Evolutionary conservation across 2,113 vertebrate genomes (phyloP).

Genomic region (Bubo blakistoni): DNA sequence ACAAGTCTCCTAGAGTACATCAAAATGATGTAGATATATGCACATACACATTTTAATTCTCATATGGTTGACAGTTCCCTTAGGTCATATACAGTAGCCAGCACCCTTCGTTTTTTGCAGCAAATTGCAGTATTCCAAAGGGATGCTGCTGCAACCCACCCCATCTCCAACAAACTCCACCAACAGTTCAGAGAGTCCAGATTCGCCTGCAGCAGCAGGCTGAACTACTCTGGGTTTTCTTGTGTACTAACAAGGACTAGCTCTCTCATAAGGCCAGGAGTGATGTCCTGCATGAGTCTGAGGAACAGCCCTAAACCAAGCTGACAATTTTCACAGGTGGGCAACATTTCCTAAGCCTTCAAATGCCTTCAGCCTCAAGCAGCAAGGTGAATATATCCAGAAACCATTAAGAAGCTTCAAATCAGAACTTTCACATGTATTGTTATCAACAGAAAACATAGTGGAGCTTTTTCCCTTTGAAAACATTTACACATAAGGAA

Average conservation of each 20-base stretch:
- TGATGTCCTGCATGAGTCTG: neutral
- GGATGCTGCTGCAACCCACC: fast-evolving
- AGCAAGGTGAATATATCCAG: neutral
- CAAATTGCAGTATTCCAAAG: neutral
- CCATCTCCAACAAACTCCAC: fast-evolving
- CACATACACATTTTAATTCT: neutral
- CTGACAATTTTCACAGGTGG: neutral
- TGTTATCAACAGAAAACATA: neutral
- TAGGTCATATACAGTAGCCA: neutral
- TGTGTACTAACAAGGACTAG: neutral
- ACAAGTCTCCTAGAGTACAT: neutral
- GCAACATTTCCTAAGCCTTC: neutral
- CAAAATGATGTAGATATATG: fast-evolving
- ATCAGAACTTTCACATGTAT: neutral
- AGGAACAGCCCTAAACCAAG: neutral
- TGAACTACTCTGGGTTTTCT: neutral
- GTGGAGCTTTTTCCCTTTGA: neutral
- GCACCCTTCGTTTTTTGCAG: neutral
- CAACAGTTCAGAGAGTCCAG: neutral
- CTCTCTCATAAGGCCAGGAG: fast-evolving
- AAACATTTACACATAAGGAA: neutral
- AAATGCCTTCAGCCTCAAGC: neutral
- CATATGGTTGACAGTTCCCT: fast-evolving
- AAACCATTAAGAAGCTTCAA: neutral
- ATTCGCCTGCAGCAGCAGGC: neutral